Evolutionary conservation across 2,888 invertebrate species (phyloP), one percentile per base, ranked within the genome.

Genomic region (Pollenia labialis): DNA sequence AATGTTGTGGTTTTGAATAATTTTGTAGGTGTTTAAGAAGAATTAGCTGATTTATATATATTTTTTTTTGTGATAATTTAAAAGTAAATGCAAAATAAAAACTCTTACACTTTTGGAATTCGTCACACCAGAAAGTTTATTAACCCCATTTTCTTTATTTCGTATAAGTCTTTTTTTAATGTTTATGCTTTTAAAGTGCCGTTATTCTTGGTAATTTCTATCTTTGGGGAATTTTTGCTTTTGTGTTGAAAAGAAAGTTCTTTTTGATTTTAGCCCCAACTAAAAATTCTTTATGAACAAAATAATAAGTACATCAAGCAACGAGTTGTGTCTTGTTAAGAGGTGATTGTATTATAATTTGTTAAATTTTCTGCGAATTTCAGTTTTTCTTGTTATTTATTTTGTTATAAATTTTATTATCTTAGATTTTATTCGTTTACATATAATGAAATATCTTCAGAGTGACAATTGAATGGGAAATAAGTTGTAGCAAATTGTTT

Each of bases 281-380:
- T 46, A 40, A 46, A 58, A 9, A 14, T 75, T 16, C 62, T 71
- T 79, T n/a, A 52, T 58, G 50, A 50, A 60, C n/a, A 50, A 60
- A 50, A 48, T 60, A 46, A 52, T 18, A 52, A 64, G 10, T 10
- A 23, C 1, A 32, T 32, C 32, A n/a, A 64, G 9, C 11, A 64
- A 76, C 56, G 54, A 46, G 2, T 56, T 23, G 23, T 23, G 46
- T 72, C 14, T 72, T 32, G 46, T 74, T 66, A 18, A 12, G 48
- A 74, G 56, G 42, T 81, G 52, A 68, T 74, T 75, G 66, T 60
- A 32, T 60, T 68, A 44, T 66, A 75, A 68, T 75, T 52, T 75
- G 56, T 42, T 58, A 50, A 74, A 58, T 58, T 58, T 60, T 48
- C 4, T 62, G 10, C 7, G 40, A 54, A 42, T 54, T 54, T 44